Evolutionary conservation across 2,888 invertebrate genomes (phyloP), one percentile per base, ranked within the genome.

Genomic region (Deilephila porcellus): DNA sequence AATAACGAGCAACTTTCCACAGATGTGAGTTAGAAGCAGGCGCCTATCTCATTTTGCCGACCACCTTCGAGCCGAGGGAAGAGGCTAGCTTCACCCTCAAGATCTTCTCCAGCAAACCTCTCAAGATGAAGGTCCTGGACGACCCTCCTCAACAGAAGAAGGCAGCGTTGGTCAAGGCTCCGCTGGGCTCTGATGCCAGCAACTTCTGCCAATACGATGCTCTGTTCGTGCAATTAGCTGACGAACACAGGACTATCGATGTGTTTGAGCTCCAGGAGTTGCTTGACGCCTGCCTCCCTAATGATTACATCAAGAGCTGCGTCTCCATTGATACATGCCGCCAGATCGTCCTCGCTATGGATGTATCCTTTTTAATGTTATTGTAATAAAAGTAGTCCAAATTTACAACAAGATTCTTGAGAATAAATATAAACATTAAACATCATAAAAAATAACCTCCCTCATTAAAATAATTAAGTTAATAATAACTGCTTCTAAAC

Each of bases 241-340:
- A 98, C 87, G 98, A 98, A 85, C 98, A 98, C 86, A 95, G 97
- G 84, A 98, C 98, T 0, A 97, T 98, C 37, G 98, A 98, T 84
- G 97, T 98, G 4, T 98, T 98, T 86, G 98, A 98, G 88, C 94
- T 98, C 6, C 98, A 98, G 89, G 98, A 98, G 87, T 91, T 98
- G 25, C 91, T 98, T 45, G 98, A 98, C 84, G 98, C 97, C 1
- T 98, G 98, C 89, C 95, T 98, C 74, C 98, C 98, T 0, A 98
- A 98, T 87, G 98, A 98, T 93, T 98, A 98, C 83, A 98, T 98
- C 79, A 98, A 98, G 86, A 98, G 98, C 82, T 98, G 98, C 89
- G 98, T 98, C 1, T 98, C 97, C 20, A 96, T 98, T 82, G 98
- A 98, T 89, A 98, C 98, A 1, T 98, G 98, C 85, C 95, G 98